These are phyloP conservation scores for Peromyscus californicus DNA, from an alignment of 2,113 vertebrate genomes.

Conservation along the genomic window DNA sequence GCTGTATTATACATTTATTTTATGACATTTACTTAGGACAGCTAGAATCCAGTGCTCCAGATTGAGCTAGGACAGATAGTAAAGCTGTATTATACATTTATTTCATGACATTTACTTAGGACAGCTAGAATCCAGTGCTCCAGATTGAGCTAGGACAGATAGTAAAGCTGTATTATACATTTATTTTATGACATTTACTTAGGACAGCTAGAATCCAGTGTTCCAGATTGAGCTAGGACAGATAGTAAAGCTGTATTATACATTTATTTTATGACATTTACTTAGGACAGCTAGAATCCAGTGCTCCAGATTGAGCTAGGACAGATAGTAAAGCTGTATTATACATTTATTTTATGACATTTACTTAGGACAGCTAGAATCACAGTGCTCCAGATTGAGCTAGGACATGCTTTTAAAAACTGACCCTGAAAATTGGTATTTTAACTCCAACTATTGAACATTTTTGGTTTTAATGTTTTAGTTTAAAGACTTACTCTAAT, in stretches of 20 bases:
- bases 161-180: constrained; percentile 29
- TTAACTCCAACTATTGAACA: not conserved
- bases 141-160: too few species aligned
- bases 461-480: not conserved
- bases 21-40: not conserved
- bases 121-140: not conserved
- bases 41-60: not conserved
- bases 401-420: not conserved
- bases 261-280: constrained; percentile 41
- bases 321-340: constrained; percentile 20
- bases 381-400: not conserved
- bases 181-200: constrained; percentile 26
- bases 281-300: not conserved
- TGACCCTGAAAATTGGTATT: constrained; percentile 50
- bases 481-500: not conserved
- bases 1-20: constrained; percentile 24
- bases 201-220: not conserved
- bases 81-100: constrained; percentile 27
- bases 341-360: constrained; percentile 18
- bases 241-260: constrained; percentile 6
- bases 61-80: not conserved
- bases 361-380: not conserved
- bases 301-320: not conserved
- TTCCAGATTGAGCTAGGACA: too few species aligned
- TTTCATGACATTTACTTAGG: not conserved